Conservation (phyloP, 2,797 vertebrate species). For the Acrossocheilus wenchowensis region DNA sequence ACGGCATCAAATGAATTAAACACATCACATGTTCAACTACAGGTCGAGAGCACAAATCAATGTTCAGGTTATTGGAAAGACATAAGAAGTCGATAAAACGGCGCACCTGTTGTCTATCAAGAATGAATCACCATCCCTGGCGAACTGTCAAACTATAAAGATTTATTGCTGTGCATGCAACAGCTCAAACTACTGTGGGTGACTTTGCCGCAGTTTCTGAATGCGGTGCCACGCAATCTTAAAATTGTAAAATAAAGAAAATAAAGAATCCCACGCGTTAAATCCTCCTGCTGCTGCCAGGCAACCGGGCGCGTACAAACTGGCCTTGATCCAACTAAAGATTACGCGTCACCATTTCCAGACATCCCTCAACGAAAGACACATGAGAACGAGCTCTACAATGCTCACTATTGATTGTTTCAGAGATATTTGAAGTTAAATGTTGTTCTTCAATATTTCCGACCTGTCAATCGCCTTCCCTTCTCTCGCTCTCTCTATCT, state of each 20-base stretch:
- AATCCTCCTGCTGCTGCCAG: constrained; percentile 11
- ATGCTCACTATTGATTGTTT: constrained; percentile 10
- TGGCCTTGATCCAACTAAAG: constrained; percentile 42
- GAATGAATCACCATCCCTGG: constrained; percentile 27
- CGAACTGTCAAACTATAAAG: constrained; percentile 16
- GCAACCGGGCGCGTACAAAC: constrained; percentile 8
- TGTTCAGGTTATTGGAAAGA: constrained; percentile 10
- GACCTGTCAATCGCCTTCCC: constrained; percentile 45
- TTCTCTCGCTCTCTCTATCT: background rate
- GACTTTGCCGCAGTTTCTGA: constrained; percentile 46
- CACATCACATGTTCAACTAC: background rate
- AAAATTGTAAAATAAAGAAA: background rate
- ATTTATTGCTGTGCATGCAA: background rate
- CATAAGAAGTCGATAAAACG: constrained; percentile 33
- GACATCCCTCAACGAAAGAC: background rate
- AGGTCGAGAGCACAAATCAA: background rate
- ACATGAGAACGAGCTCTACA: background rate
- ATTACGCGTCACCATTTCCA: constrained; percentile 33
- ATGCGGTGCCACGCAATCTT: background rate
- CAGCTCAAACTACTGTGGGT: constrained; percentile 3
- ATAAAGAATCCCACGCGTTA: constrained; percentile 18
- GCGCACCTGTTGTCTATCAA: constrained; percentile 47
- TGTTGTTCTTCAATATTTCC: constrained; percentile 27
- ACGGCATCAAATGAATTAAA: background rate
- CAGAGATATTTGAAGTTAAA: constrained; percentile 37